A percentile compares a stretch with the other conserved stretches of the same genome.
These are phyloP conservation scores for Arrhamphus sclerolepis DNA, from an alignment of 2,797 vertebrate species.

Conservation along the genomic window DNA sequence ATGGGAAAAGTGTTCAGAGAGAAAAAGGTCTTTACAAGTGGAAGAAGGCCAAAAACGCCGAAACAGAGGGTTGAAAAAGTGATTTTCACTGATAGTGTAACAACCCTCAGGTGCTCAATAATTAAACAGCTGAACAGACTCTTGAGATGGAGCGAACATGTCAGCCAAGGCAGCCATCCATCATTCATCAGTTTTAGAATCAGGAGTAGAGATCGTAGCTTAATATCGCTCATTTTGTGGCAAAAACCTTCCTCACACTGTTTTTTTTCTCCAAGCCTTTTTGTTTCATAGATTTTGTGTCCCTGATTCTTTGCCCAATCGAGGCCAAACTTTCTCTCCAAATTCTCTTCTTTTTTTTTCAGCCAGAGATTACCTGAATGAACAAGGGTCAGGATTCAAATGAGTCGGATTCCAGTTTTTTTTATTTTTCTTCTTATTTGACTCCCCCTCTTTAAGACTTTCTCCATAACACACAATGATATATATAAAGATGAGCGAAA, in stretches of 20 bases:
- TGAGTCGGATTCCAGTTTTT: slow-evolving; percentile 11
- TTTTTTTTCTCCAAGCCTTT: slow-evolving; percentile 15
- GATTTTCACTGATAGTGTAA: slow-evolving; percentile 45
- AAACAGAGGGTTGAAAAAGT: slow-evolving; percentile 31
- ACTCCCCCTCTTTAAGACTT: slow-evolving; percentile 13
- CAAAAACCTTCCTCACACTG: slow-evolving; percentile 9
- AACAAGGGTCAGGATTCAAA: slow-evolving; percentile 34
- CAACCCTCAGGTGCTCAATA: slow-evolving; percentile 60
- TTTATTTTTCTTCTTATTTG: slow-evolving; percentile 8
- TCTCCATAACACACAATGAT: neutral
- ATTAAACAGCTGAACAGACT: slow-evolving; percentile 61
- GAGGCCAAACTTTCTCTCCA: slow-evolving; percentile 3
- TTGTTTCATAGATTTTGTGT: slow-evolving; percentile 8
- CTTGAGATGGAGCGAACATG: slow-evolving; percentile 51
- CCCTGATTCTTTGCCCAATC: slow-evolving; percentile 19
- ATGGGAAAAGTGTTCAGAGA: slow-evolving; percentile 1
- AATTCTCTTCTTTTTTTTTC: slow-evolving; percentile 17
- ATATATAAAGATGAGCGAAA: slow-evolving; percentile 32
- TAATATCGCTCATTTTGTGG: slow-evolving; percentile 56
- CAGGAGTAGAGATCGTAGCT: slow-evolving; percentile 43
- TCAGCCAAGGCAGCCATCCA: slow-evolving; percentile 60
- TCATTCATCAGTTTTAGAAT: slow-evolving; percentile 65
- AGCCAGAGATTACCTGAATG: slow-evolving; percentile 21
- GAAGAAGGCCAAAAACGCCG: slow-evolving; percentile 20
- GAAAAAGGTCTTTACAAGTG: slow-evolving; percentile 1